Evolutionary conservation across 1,140 invertebrate genomes (phyloP).

Genomic region (Saccostrea echinata): DNA sequence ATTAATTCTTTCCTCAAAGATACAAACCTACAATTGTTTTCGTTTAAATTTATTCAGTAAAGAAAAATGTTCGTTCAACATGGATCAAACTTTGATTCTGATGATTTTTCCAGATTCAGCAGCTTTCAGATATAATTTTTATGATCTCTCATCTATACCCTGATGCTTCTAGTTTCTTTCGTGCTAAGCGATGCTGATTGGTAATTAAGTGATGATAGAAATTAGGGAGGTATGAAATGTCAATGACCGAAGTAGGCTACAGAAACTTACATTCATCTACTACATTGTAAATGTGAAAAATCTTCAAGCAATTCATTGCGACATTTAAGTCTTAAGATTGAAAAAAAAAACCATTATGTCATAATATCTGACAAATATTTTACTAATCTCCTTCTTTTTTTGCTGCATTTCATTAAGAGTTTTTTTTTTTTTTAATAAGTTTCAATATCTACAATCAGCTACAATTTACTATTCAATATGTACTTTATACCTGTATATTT

Average conservation of each 20-base stretch:
- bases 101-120: neutral
- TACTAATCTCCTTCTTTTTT: too few species aligned
- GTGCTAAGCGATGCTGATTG: constrained; percentile 24
- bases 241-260: neutral
- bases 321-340: too few species aligned
- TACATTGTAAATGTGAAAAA: neutral
- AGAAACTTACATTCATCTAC: neutral
- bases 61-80: neutral
- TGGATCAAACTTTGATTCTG: neutral
- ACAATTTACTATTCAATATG: too few species aligned
- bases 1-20: neutral
- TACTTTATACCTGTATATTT: too few species aligned
- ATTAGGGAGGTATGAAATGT: constrained; percentile 10
- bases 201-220: constrained; percentile 32
- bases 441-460: too few species aligned
- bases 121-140: neutral
- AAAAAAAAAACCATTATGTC: too few species aligned
- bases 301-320: too few species aligned
- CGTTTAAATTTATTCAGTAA: neutral
- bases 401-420: too few species aligned
- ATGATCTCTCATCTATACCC: constrained; percentile 19
- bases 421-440: too few species aligned
- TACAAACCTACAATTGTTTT: neutral
- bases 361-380: too few species aligned
- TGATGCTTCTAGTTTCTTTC: constrained; percentile 5